Evolutionary conservation across 2,113 vertebrate species (phyloP).

Genomic region (Sphaerodactylus townsendi): DNA sequence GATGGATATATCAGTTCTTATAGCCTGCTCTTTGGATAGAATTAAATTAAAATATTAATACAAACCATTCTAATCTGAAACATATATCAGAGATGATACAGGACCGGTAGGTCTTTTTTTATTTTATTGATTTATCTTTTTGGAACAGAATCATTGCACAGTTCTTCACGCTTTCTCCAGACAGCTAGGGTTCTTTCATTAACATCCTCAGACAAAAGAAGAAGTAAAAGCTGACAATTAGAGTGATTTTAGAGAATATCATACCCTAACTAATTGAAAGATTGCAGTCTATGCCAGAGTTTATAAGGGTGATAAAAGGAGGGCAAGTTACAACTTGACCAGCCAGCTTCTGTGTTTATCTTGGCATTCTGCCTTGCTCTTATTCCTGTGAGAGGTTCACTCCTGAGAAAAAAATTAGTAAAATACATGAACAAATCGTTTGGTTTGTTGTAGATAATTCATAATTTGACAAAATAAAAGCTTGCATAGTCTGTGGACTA

Average conservation of each 20-base stretch:
- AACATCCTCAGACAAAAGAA: not conserved
- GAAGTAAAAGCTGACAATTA: not conserved
- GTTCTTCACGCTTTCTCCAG: not conserved
- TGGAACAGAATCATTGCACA: not conserved
- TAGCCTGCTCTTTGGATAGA: not conserved
- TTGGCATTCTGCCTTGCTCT: not conserved
- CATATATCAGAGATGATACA: not conserved
- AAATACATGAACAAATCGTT: not conserved
- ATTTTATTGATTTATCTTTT: not conserved
- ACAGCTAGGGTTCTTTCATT: not conserved
- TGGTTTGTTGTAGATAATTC: not conserved
- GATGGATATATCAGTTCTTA: not conserved
- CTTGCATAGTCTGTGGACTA: not conserved
- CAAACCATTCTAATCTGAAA: not conserved
- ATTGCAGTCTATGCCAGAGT: slow-evolving; percentile 16
- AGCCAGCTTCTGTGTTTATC: not conserved
- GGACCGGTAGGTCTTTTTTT: not conserved
- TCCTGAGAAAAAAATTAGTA: not conserved
- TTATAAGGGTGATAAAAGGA: slow-evolving; percentile 34
- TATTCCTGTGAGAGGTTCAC: not conserved
- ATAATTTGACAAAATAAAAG: not conserved
- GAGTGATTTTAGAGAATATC: slow-evolving; percentile 7
- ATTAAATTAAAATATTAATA: not conserved
- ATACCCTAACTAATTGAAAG: not conserved
- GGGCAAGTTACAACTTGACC: slow-evolving; percentile 61